Conservation (phyloP, 2,888 invertebrate species). For the Pandemis heparana region DNA sequence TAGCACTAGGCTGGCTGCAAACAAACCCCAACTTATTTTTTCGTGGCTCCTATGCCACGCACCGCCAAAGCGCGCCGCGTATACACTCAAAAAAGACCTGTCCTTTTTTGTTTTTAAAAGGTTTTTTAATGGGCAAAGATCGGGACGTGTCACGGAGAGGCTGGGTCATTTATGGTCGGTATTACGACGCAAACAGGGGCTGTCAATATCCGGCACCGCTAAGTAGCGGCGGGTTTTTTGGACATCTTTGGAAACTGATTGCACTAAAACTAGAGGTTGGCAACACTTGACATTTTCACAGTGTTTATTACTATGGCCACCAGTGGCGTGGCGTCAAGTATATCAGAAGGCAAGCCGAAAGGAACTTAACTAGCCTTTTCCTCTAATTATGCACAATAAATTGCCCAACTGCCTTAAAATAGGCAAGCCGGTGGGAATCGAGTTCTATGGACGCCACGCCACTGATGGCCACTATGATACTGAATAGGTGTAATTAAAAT, state of each 20-base stretch:
- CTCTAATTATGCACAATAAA: too few relatives aligned
- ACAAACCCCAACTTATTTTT: conserved; percentile 17
- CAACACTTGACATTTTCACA: too few relatives aligned
- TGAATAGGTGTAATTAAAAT: too few relatives aligned
- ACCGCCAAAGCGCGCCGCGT: conserved; percentile 43
- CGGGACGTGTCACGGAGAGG: conserved; percentile 39
- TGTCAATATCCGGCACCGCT: conserved; percentile 33
- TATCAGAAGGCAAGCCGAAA: too few relatives aligned
- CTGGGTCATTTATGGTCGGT: conserved; percentile 36
- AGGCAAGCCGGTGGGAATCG: too few relatives aligned
- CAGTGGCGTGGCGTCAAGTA: too few relatives aligned
- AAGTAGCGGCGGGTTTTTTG: conserved; percentile 25
- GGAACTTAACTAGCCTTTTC: too few relatives aligned
- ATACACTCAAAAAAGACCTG: conserved; percentile 37
- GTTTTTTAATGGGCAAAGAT: conserved; percentile 41
- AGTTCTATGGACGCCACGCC: too few relatives aligned
- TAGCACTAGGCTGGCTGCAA: neutral
- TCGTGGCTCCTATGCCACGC: conserved; percentile 26
- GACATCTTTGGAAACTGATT: neutral
- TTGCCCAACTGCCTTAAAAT: too few relatives aligned
- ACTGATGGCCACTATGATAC: too few relatives aligned
- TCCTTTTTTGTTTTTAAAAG: conserved; percentile 43
- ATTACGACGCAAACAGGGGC: conserved; percentile 36
- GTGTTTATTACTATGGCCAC: too few relatives aligned
- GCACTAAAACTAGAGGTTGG: too few relatives aligned